phyloP scores from a whole-genome alignment of 2,113 vertebrate species.

The Ceyx cyanopectus region DNA sequence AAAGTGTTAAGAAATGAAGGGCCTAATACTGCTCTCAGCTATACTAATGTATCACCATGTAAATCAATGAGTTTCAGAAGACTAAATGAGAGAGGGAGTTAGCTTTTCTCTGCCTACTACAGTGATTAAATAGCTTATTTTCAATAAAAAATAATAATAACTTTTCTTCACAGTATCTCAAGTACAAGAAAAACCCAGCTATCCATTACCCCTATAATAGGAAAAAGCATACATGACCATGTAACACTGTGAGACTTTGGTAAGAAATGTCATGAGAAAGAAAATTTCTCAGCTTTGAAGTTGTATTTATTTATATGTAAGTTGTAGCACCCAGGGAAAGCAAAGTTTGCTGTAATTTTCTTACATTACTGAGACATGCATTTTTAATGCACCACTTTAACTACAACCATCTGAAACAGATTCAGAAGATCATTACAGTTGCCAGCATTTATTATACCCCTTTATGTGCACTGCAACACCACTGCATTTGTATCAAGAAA shows the following conservation, averaged over 20 bases:
- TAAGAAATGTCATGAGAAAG: not conserved
- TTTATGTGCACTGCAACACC: not conserved
- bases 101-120: not conserved
- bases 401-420: not conserved
- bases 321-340: not conserved
- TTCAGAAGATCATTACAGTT: not conserved
- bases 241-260: not conserved
- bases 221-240: not conserved
- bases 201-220: not conserved
- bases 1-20: not conserved
- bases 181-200: not conserved
- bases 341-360: not conserved
- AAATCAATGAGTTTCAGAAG: slow-evolving; percentile 1
- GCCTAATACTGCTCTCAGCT: not conserved
- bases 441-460: not conserved
- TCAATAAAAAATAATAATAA: not conserved
- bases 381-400: not conserved
- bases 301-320: not conserved
- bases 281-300: not conserved
- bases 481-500: not conserved
- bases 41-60: not conserved
- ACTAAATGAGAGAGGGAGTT: not conserved
- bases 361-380: not conserved
- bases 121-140: slow-evolving; percentile 19
- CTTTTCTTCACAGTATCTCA: not conserved